Evolutionary conservation across 2,113 vertebrate genomes (phyloP).

Genomic region (Corythaeola cristata): DNA sequence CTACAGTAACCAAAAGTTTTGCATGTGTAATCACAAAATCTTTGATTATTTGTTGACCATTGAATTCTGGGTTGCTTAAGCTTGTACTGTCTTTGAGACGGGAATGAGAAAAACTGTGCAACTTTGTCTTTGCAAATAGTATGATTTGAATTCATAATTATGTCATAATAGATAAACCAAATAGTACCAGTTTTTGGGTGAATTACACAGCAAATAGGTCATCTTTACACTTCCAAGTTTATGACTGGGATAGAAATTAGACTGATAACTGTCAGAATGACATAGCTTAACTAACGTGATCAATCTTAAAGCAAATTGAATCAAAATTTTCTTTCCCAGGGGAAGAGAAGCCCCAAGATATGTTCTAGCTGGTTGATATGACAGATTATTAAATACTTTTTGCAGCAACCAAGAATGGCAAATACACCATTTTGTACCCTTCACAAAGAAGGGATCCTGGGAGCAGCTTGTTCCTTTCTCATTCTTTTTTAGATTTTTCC

Average conservation of each 20-base stretch:
- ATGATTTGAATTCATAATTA: neutral
- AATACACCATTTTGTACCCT: neutral
- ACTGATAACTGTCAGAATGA: neutral
- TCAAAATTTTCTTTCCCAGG: neutral
- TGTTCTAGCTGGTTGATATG: neutral
- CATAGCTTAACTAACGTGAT: neutral
- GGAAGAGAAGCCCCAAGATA: neutral
- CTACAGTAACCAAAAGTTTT: neutral
- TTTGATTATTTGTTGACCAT: neutral
- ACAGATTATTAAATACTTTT: neutral
- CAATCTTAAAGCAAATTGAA: neutral
- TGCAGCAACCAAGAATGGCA: neutral
- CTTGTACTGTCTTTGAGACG: neutral
- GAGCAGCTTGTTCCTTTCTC: neutral
- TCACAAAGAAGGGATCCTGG: neutral
- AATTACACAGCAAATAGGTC: neutral
- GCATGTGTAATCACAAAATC: neutral
- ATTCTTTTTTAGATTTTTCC: neutral
- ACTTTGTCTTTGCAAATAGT: neutral
- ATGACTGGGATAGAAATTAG: neutral
- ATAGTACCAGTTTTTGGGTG: neutral
- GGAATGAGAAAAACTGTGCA: neutral
- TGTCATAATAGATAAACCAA: neutral
- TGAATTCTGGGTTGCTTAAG: neutral
- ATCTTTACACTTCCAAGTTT: neutral